phyloP scores from a whole-genome alignment of 1,140 invertebrate genomes.

The Stenopsyche tienmushanensis region DNA sequence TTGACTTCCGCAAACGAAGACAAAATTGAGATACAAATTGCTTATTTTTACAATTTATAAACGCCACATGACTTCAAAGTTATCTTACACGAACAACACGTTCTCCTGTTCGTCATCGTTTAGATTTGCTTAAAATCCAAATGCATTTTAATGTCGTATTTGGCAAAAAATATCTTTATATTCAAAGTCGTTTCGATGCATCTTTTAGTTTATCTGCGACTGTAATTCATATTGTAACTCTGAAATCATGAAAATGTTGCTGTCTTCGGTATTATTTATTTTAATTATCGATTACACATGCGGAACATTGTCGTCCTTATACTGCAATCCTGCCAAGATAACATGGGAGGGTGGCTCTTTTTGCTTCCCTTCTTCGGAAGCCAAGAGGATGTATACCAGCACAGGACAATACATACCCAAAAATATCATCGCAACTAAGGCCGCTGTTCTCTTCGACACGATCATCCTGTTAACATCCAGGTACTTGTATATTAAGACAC shows the following conservation, averaged over 20 bases:
- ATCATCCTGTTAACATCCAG: constrained; percentile 48
- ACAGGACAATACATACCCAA: constrained; percentile 58
- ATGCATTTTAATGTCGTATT: too few relatives aligned
- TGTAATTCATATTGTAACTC: too few relatives aligned
- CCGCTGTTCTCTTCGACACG: constrained; percentile 57
- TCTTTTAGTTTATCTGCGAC: too few relatives aligned
- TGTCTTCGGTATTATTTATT: not conserved
- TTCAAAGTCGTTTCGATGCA: too few relatives aligned
- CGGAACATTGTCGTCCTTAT: constrained; percentile 3
- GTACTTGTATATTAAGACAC: constrained; percentile 15
- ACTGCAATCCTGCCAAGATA: not conserved
- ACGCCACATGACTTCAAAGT: too few relatives aligned
- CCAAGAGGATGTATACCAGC: constrained; percentile 44
- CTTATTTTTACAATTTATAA: too few relatives aligned
- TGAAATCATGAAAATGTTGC: constrained; percentile 5
- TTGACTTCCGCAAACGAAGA: too few relatives aligned
- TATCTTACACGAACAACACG: too few relatives aligned
- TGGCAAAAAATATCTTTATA: too few relatives aligned
- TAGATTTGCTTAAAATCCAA: too few relatives aligned
- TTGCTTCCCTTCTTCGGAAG: constrained; percentile 6
- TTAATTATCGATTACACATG: not conserved
- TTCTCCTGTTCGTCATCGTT: too few relatives aligned
- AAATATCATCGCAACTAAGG: constrained; percentile 61
- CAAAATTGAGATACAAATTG: too few relatives aligned
- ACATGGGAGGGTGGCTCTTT: constrained; percentile 32